phyloP scores from a whole-genome alignment of 2,113 vertebrate genomes.

The Scomber japonicus region DNA sequence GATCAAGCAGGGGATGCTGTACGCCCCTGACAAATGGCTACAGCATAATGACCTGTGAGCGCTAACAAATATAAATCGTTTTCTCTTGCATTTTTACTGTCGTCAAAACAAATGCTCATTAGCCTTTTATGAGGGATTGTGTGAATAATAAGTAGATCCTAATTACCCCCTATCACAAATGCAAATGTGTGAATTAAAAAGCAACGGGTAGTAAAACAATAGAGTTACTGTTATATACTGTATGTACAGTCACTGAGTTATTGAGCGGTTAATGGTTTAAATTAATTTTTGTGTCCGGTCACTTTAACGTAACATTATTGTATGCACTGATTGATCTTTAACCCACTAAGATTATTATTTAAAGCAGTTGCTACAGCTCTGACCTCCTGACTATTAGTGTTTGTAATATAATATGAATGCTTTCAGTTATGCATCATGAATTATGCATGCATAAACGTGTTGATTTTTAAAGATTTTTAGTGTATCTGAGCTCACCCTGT shows the following conservation, averaged over 20 bases:
- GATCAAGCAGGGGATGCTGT: constrained; percentile 49
- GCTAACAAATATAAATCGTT: constrained; percentile 85
- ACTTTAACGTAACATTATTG: constrained; percentile 46
- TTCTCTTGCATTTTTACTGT: constrained; percentile 83
- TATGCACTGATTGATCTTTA: constrained; percentile 13
- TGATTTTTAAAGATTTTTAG: background rate
- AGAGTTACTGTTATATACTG: constrained; percentile 43
- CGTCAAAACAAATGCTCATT: constrained; percentile 86
- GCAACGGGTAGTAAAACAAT: constrained; percentile 68
- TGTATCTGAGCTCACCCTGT: background rate
- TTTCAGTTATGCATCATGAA: background rate
- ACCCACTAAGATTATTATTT: background rate
- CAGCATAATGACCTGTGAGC: constrained; percentile 80
- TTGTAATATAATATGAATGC: too few species aligned
- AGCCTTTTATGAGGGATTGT: constrained; percentile 82
- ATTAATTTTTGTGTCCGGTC: constrained; percentile 44
- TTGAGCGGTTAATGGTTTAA: constrained; percentile 59
- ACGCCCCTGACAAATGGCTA: constrained; percentile 76
- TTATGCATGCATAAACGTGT: background rate
- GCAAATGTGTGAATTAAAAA: constrained; percentile 78
- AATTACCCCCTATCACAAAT: constrained; percentile 81
- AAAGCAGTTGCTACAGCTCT: background rate
- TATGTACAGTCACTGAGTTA: constrained; percentile 59
- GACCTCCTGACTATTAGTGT: background rate
- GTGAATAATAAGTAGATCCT: constrained; percentile 84